Evolutionary conservation across 1,140 invertebrate species (phyloP).

Genomic region (Drosophila jambulina): DNA sequence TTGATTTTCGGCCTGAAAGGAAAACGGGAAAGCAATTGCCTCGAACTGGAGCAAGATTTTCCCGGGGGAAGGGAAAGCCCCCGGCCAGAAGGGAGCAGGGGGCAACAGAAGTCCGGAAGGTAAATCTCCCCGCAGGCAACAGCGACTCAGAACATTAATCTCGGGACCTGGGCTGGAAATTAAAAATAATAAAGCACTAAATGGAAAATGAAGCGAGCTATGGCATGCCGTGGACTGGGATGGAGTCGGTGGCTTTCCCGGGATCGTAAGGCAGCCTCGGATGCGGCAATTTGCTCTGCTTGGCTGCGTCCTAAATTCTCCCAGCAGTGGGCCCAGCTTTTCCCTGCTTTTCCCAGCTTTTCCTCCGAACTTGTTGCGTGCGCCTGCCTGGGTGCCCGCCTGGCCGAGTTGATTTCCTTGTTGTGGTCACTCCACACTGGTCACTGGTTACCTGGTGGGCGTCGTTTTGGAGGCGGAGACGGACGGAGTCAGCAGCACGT

Average conservation of each 20-base stretch:
- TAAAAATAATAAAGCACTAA: constrained; percentile 83
- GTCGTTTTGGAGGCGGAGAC: constrained; percentile 20
- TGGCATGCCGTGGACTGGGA: background rate
- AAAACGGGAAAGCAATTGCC: constrained; percentile 21
- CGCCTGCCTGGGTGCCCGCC: background rate
- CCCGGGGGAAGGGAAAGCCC: background rate
- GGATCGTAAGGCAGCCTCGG: constrained; percentile 26
- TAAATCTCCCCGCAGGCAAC: constrained; percentile 12
- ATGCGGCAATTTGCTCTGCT: constrained; percentile 77
- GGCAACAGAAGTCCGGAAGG: constrained; percentile 1
- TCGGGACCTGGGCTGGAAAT: constrained; percentile 66
- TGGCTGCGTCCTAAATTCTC: constrained; percentile 58
- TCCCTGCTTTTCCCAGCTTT: constrained; percentile 33
- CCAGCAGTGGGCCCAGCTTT: background rate
- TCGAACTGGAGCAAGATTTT: constrained; percentile 24
- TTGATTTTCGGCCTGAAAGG: constrained; percentile 2
- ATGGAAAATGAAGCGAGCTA: constrained; percentile 71
- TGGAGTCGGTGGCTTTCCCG: constrained; percentile 10
- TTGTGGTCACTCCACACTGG: constrained; percentile 44
- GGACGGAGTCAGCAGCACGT: constrained; percentile 35
- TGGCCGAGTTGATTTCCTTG: constrained; percentile 49
- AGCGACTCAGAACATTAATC: constrained; percentile 80
- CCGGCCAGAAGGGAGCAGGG: background rate
- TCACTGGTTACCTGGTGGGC: constrained; percentile 35
- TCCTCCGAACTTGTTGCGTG: constrained; percentile 36